Evolutionary conservation across 35 echinoderm and acorn worm genomes (phyloP).

Genomic region (Amphiura filiformis): DNA sequence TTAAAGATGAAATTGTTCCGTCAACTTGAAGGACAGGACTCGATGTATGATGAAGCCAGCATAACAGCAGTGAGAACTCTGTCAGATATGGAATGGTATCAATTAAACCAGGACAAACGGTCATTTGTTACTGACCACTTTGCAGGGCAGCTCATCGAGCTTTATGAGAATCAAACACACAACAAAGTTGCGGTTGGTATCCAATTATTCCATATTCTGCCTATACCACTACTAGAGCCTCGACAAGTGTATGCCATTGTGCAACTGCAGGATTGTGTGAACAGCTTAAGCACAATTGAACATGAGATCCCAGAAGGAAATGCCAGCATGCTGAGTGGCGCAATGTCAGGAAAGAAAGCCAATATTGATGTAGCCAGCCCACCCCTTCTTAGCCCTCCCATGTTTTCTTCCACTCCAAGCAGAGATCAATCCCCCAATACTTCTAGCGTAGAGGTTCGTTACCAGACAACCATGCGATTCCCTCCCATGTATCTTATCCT

Average conservation of each 20-base stretch:
- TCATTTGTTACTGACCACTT: constrained; percentile 28
- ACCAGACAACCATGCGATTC: constrained; percentile 32
- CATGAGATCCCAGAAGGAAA: neutral
- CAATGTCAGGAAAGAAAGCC: neutral
- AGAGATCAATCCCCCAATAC: neutral
- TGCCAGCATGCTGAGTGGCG: neutral
- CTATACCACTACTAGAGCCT: constrained; percentile 19
- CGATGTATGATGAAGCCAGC: constrained; percentile 7
- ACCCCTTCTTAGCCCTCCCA: neutral
- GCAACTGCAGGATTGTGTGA: constrained; percentile 28
- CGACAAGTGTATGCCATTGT: constrained; percentile 12
- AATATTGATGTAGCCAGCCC: neutral
- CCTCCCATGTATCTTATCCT: constrained; percentile 35
- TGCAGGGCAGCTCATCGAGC: constrained; percentile 36
- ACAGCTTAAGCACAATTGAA: constrained; percentile 1
- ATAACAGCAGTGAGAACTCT: neutral
- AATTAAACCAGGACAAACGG: neutral
- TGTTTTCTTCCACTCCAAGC: neutral
- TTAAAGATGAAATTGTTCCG: neutral
- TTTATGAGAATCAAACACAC: neutral
- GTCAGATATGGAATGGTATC: constrained; percentile 36
- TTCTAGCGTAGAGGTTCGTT: constrained; percentile 1
- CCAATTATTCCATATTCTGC: constrained; percentile 35
- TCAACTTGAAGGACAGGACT: neutral
- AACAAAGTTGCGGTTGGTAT: constrained; percentile 36